Conservation (phyloP, 2,888 invertebrate genomes). For the Rotaria macrura region DNA sequence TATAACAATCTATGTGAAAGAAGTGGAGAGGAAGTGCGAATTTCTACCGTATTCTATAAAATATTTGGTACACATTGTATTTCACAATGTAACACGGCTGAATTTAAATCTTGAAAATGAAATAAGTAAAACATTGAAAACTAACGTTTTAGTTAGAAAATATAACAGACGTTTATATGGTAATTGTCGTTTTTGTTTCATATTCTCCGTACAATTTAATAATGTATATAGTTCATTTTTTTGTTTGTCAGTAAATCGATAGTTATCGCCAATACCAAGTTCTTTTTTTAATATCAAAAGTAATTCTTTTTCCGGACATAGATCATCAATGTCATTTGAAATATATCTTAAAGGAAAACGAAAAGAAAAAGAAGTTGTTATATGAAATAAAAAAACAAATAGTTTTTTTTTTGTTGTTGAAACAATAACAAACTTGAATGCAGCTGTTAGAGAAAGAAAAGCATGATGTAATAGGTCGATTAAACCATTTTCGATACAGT, state of each 20-base stretch:
- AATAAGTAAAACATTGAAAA: not conserved
- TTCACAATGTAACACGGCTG: too few relatives aligned
- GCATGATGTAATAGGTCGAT: not conserved
- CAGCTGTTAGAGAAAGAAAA: not conserved
- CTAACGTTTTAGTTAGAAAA: not conserved
- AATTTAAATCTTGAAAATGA: too few relatives aligned
- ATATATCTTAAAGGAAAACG: not conserved
- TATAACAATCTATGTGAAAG: too few relatives aligned
- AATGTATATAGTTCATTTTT: not conserved
- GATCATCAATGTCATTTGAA: not conserved
- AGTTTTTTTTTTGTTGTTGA: not conserved
- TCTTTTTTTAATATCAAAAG: not conserved
- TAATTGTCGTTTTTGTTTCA: not conserved
- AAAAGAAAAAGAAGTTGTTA: not conserved
- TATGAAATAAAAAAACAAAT: not conserved
- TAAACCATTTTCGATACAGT: not conserved
- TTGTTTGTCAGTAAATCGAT: not conserved
- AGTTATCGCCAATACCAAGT: not conserved
- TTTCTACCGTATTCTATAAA: too few relatives aligned
- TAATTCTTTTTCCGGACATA: not conserved
- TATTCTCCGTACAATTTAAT: not conserved
- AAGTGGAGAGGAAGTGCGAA: too few relatives aligned
- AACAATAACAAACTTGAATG: not conserved
- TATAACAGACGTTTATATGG: conserved; percentile 6
- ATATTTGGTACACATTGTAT: too few relatives aligned